These are phyloP conservation scores for Albula glossodonta DNA, from an alignment of 2,113 vertebrate species.

Conservation along the genomic window DNA sequence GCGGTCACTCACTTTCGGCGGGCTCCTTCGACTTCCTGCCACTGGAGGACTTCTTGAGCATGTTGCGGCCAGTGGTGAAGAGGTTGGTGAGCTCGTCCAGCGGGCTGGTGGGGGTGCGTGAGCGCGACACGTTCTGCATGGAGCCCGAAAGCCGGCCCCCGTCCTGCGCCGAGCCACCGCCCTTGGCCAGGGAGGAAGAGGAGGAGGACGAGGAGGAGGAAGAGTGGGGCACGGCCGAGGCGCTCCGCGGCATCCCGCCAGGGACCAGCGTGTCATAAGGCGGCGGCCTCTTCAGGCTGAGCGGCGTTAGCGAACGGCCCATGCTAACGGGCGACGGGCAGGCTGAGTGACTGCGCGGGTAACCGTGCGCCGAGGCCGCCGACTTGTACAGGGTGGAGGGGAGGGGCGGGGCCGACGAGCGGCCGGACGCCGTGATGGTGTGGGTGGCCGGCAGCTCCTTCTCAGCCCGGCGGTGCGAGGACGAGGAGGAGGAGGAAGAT, in stretches of 20 bases:
- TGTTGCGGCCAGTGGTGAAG: slow-evolving; percentile 93
- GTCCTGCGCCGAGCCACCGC: slow-evolving; percentile 84
- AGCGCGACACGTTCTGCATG: slow-evolving; percentile 84
- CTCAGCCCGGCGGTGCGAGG: slow-evolving; percentile 78
- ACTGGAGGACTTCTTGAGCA: slow-evolving; percentile 91
- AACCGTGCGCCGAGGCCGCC: slow-evolving; percentile 81
- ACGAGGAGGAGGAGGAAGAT: slow-evolving; percentile 78
- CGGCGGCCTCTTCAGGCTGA: slow-evolving; percentile 94
- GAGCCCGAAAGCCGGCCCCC: slow-evolving; percentile 73
- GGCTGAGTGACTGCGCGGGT: slow-evolving; percentile 91
- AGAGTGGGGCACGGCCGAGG: slow-evolving; percentile 39
- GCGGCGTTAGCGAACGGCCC: slow-evolving; percentile 91
- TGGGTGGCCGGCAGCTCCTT: slow-evolving; percentile 83
- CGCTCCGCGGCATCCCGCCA: slow-evolving; percentile 80
- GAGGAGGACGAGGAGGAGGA: slow-evolving; percentile 81
- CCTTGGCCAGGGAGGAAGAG: slow-evolving; percentile 83
- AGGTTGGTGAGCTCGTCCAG: slow-evolving; percentile 96
- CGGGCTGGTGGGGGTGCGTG: slow-evolving; percentile 92
- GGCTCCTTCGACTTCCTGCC: slow-evolving; percentile 92
- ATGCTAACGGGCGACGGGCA: slow-evolving; percentile 95
- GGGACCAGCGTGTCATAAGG: slow-evolving; percentile 88
- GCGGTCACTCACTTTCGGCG: slow-evolving; percentile 83
- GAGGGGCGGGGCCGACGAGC: slow-evolving; percentile 88
- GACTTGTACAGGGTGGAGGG: slow-evolving; percentile 89
- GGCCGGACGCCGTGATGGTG: slow-evolving; percentile 79